Base-by-base conservation (phyloP, 2,113 vertebrate genomes). In the Chunga burmeisteri region DNA sequence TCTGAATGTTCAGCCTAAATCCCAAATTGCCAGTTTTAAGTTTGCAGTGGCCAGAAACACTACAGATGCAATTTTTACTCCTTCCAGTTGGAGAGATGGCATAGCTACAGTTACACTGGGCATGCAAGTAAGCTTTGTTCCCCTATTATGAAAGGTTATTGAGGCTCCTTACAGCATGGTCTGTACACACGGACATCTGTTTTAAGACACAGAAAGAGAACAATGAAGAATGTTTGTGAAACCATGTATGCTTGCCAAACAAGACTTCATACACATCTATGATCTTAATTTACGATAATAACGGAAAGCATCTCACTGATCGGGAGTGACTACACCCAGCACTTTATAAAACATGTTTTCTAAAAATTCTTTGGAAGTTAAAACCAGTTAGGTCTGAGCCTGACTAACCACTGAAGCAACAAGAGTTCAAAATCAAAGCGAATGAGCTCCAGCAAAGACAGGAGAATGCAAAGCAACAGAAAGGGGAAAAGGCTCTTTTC, bases 131-230 rank as follows among this genome's bases (percentile, higher is more conserved):
- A 75, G 61, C 30, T 80, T 59, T 81, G 78, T 36, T 90, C 36
- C 55, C n/a, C 20, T 79, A 7, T 63, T 77, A 67, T 1, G 73
- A 93, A 95, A 90, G 81, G 42, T 29, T 78, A 16, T 0, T 67
- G 68, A 94, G 71, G 32, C 81, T 90, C 40, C 67, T 68, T 78
- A 56, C 1, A 26, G 42, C 71, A 75, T 7, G 14, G 9, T n/a
- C 71, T 91, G 38, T 38, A 67, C 26, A 61, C 72, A 87, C 0
- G 5, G 73, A 94, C 92, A 93, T 95, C 84, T 95, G 89, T 66
- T 96, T 90, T 80, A 86, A 93, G 80, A 90, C 79, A 86, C 22
- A 93, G 83, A 53, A 65, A 70, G 44, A 92, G 62, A 96, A 93
- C 73, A 93, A 90, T 77, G 78, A 90, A 68, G 50, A 85, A 88